A percentile compares a stretch with the other conserved stretches of the same genome.
These are phyloP conservation scores for Vespertilio murinus DNA, from an alignment of 2,797 vertebrate species.

Conservation along the genomic window DNA sequence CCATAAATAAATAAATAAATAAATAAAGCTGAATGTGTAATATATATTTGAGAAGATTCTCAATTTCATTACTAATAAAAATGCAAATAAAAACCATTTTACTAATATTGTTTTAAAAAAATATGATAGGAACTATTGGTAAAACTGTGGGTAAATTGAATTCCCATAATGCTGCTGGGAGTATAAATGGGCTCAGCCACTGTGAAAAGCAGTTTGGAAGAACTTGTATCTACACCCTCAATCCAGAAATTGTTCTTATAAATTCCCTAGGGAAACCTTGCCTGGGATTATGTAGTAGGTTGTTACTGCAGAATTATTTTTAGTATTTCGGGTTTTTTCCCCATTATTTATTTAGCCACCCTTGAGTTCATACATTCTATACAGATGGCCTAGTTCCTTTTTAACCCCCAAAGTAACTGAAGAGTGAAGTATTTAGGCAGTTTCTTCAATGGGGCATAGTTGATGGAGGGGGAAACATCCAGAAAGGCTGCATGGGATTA, in stretches of 20 bases:
- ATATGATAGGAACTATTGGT: background rate
- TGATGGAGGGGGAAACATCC: background rate
- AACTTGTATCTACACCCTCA: background rate
- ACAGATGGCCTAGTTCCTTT: too few species aligned
- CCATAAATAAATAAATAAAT: background rate
- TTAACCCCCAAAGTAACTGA: too few species aligned
- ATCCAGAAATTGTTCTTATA: background rate
- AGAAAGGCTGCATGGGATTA: background rate
- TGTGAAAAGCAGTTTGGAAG: background rate
- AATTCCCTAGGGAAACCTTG: background rate
- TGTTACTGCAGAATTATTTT: background rate
- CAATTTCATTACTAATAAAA: background rate
- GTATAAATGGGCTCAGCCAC: background rate
- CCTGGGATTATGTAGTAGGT: background rate
- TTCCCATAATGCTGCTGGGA: background rate
- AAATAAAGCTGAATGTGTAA: background rate
- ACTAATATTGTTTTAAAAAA: background rate
- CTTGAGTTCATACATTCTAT: too few species aligned
- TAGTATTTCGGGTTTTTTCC: background rate
- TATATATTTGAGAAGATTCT: constrained; percentile 6
- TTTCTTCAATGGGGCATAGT: background rate
- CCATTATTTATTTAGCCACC: too few species aligned
- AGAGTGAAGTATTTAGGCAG: too few species aligned
- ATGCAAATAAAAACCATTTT: background rate
- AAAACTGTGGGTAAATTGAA: background rate